These are phyloP conservation scores for Lontra canadensis DNA, from an alignment of 2,113 vertebrate genomes.

Conservation along the genomic window DNA sequence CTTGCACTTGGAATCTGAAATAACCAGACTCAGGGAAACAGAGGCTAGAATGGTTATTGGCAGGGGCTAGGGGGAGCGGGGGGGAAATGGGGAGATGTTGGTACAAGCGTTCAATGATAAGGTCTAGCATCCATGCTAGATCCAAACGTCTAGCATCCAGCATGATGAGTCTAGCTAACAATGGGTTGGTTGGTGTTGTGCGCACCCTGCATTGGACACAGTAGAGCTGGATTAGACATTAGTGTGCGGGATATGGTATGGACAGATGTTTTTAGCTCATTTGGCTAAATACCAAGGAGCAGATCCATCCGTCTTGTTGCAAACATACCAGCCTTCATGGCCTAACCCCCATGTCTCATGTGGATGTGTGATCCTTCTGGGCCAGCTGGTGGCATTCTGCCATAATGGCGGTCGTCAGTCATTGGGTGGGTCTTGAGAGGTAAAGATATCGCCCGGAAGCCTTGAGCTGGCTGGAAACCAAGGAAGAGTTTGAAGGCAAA, in stretches of 20 bases:
- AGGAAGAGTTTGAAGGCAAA: fast-evolving
- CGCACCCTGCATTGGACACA: fast-evolving
- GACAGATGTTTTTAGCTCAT: background rate
- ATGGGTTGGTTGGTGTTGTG: background rate
- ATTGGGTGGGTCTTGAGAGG: background rate
- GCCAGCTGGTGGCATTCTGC: background rate
- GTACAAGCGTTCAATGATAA: background rate
- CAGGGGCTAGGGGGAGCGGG: no score
- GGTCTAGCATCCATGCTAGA: no score
- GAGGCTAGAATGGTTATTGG: background rate
- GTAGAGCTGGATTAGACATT: background rate
- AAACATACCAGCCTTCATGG: background rate
- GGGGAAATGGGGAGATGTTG: background rate
- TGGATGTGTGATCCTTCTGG: fast-evolving
- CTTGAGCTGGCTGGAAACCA: background rate
- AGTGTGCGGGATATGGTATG: background rate
- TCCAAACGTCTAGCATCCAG: no score
- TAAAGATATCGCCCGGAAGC: background rate
- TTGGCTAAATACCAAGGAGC: background rate
- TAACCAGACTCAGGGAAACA: background rate
- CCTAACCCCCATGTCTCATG: background rate
- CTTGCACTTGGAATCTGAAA: background rate
- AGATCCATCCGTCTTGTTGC: background rate
- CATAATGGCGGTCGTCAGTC: fast-evolving
- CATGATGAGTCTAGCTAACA: no score